phyloP scores from a whole-genome alignment of 1,140 invertebrate species.

The Papilio polyxenes region DNA sequence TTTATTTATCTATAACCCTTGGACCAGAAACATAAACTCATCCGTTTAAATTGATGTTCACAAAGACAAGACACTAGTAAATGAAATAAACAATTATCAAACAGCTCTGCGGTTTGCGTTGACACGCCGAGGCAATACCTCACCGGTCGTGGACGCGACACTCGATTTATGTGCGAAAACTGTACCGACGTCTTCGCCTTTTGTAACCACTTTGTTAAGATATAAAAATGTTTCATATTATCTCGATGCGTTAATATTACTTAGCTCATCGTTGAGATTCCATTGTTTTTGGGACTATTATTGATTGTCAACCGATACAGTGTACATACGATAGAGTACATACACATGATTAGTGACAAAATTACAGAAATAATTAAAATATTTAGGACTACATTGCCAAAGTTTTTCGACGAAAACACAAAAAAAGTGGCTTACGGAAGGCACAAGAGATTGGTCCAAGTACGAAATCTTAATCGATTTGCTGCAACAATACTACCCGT shows the following conservation, averaged over 20 bases:
- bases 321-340: too few species aligned
- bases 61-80: conserved; percentile 24
- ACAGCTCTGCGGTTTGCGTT: conserved; percentile 37
- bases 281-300: background rate
- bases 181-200: conserved; percentile 1
- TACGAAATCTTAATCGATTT: background rate
- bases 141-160: conserved; percentile 11
- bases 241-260: background rate
- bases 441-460: too few species aligned
- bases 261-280: background rate
- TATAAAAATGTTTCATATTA: background rate
- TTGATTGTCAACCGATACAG: too few species aligned
- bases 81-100: conserved; percentile 38
- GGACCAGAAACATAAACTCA: conserved; percentile 7
- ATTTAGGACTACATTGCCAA: too few species aligned
- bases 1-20: conserved; percentile 25
- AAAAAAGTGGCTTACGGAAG: background rate
- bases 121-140: conserved; percentile 30
- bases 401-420: too few species aligned
- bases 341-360: too few species aligned
- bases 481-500: too few species aligned
- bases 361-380: too few species aligned
- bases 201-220: background rate
- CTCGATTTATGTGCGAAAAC: conserved; percentile 35
- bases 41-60: conserved; percentile 33